Evolutionary conservation across 2,113 vertebrate genomes (phyloP).

Genomic region (Heterotilapia buettikoferi): DNA sequence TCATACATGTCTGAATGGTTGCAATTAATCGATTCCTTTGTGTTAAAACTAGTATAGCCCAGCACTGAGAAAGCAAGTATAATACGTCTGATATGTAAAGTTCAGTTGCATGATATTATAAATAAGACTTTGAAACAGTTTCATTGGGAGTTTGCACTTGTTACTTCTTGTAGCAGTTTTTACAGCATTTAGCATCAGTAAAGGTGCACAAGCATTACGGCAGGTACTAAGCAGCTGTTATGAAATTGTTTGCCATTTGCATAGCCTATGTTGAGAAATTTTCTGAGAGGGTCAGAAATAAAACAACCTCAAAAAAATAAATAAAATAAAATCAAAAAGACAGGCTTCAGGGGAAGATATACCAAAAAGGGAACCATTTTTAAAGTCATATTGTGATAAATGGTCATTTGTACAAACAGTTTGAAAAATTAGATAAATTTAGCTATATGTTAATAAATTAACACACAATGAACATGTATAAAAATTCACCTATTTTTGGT

Average conservation of each 20-base stretch:
- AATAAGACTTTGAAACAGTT: not conserved
- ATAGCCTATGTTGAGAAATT: no score
- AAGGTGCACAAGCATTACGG: not conserved
- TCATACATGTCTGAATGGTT: not conserved
- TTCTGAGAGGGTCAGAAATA: not conserved
- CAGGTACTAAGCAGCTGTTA: not conserved
- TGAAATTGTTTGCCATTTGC: not conserved
- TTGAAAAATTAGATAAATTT: no score
- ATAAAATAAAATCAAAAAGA: no score
- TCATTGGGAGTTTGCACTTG: not conserved
- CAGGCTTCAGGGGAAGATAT: no score
- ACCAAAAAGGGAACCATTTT: no score
- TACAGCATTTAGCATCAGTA: not conserved
- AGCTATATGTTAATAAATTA: no score
- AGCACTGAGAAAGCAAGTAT: no score
- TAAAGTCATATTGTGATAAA: not conserved
- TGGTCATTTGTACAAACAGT: not conserved
- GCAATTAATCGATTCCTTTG: not conserved
- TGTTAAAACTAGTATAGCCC: no score
- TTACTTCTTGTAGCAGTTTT: not conserved
- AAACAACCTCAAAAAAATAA: not conserved
- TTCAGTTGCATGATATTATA: not conserved
- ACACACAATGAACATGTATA: not conserved
- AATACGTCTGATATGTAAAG: no score
- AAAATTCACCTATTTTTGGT: not conserved